Evolutionary conservation across 2,888 invertebrate species (phyloP), one percentile per base, ranked within the genome.

Genomic region (Drosophila longiperda): DNA sequence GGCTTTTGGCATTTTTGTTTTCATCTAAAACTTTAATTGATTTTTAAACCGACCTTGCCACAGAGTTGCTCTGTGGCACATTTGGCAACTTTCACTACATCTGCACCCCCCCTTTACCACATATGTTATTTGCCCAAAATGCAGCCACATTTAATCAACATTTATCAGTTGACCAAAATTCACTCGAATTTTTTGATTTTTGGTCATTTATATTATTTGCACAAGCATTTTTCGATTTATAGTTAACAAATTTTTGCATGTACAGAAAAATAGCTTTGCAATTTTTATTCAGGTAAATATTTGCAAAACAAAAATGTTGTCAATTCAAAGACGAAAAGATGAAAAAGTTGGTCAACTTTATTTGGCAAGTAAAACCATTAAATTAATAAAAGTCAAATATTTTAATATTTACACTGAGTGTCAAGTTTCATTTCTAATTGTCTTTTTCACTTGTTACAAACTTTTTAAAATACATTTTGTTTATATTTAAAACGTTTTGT

Each of bases 11-110:
- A 59, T 78, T 75, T 71, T 45, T 55, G 65, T 67, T 78, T 79
- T 54, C 45, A 72, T 74, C 73, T 26, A 72, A 80, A 82, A 80
- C 80, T 76, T 80, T 72, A 85, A 85, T 85, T 87, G 87, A 78
- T 85, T 84, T 83, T 82, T 73, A 84, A 75, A 80, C 80, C 83
- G 71, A 73, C 70, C 73, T 73, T 73, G 72, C 54, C 65, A 71
- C 70, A 78, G 48, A 75, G 48, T 48, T 58, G 45, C 59, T 66
- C 50, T 57, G 50, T 55, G 40, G 32, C 12, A 64, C 12, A 15
- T 45, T 55, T 26, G 26, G 38, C 7, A 15, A 55, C 26, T 8
- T n/a, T 11, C 38, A 15, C 26, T 8, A 2, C 5, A 11, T 26
- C 12, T 12, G 29, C 29, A 3, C 0, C 38, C 38, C 1, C 36